Conservation (phyloP, 2,113 vertebrate genomes). For the Bufo gargarizans region DNA sequence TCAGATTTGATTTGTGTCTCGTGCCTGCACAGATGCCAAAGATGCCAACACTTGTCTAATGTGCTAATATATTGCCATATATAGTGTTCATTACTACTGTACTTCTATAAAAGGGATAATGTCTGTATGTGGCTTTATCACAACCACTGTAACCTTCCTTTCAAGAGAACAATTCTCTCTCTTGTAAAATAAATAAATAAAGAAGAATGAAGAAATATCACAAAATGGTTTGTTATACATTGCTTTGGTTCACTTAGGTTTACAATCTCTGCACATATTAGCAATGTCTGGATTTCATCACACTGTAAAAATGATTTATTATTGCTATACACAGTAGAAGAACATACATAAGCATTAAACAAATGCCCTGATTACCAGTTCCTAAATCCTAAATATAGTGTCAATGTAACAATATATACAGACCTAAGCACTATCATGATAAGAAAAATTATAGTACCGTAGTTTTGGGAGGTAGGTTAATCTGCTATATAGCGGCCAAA, state of each 20-base stretch:
- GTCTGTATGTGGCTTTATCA: conserved; percentile 21
- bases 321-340: too few species aligned
- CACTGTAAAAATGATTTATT: background rate
- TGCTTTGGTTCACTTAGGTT: background rate
- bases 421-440: too few species aligned
- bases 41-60: conserved; percentile 33
- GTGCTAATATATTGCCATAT: conserved; percentile 45
- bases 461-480: too few species aligned
- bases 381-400: too few species aligned
- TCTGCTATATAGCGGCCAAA: too few species aligned
- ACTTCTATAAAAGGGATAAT: conserved; percentile 37
- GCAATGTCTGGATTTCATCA: background rate
- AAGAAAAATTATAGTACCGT: too few species aligned
- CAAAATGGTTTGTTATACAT: background rate
- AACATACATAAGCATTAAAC: too few species aligned
- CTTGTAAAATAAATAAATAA: background rate
- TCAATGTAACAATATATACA: too few species aligned
- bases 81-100: conserved; percentile 33
- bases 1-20: conserved; percentile 5
- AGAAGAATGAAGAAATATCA: background rate
- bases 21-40: conserved; percentile 32
- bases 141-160: background rate
- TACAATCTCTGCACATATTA: background rate
- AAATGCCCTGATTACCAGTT: too few species aligned
- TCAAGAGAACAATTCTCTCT: background rate